These are phyloP conservation scores for Hystrix brachyura DNA, from an alignment of 2,113 vertebrate genomes.

Conservation along the genomic window DNA sequence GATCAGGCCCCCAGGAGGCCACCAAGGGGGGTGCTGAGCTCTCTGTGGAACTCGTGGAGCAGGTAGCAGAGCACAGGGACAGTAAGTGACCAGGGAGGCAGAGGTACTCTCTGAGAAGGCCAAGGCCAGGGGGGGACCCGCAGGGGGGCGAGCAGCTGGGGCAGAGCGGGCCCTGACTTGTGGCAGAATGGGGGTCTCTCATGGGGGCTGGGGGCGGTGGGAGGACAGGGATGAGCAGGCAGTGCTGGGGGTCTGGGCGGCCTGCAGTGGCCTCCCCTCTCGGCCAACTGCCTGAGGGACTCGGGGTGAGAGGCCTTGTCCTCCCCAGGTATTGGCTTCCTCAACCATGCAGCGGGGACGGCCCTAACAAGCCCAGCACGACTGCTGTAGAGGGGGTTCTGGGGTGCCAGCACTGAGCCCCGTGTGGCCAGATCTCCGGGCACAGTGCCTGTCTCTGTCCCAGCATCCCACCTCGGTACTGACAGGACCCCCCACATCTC, in stretches of 20 bases:
- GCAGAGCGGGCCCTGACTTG: neutral
- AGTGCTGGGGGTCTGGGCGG: neutral
- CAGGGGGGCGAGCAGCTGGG: neutral
- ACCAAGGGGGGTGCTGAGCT: neutral
- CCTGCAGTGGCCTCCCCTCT: neutral
- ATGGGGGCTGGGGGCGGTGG: rapidly evolving
- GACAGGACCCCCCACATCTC: neutral
- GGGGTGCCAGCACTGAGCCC: neutral
- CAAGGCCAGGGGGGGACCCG: neutral
- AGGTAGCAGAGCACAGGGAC: neutral
- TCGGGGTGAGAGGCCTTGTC: neutral
- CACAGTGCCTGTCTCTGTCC: neutral
- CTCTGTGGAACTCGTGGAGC: neutral
- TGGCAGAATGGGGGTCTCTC: conserved; percentile 30
- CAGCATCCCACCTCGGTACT: neutral
- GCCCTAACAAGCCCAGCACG: neutral
- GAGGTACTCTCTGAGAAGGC: neutral
- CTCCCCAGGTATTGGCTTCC: neutral
- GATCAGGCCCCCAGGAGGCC: neutral
- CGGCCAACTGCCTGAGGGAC: neutral
- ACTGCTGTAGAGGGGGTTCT: neutral
- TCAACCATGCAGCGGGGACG: neutral
- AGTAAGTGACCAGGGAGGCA: neutral
- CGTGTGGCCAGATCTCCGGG: neutral
- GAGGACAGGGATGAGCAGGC: neutral